Percentiles rank a stretch among this genome's conserved stretches.
Evolutionary conservation across 2,888 invertebrate genomes (phyloP).

Genomic region (Coelogynopora nodosa): DNA sequence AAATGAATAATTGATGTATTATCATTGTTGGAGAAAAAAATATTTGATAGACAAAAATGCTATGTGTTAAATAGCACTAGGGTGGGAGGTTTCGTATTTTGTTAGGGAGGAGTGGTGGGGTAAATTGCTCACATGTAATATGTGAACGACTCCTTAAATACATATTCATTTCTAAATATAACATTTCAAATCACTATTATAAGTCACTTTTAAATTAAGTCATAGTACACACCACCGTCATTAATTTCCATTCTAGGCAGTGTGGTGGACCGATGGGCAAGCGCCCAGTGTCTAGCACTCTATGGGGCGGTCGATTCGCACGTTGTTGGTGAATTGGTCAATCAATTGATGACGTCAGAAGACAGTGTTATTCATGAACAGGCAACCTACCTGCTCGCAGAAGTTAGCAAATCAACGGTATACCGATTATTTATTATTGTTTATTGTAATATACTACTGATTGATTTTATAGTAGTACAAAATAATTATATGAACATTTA

Average conservation of each 20-base stretch:
- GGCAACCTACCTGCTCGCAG: conserved; percentile 55
- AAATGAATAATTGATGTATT: no score
- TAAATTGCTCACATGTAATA: no score
- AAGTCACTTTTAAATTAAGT: not conserved
- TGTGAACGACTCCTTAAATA: no score
- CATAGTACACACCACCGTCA: not conserved
- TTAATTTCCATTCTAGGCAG: conserved; percentile 51
- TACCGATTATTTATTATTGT: not conserved
- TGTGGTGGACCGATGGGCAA: conserved; percentile 59
- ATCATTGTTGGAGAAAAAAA: no score
- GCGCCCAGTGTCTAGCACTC: conserved; percentile 59
- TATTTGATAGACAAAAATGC: no score
- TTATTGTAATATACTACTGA: no score
- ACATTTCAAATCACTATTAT: conserved; percentile 1
- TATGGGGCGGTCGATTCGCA: conserved; percentile 58
- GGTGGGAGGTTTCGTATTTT: no score
- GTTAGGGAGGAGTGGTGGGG: no score
- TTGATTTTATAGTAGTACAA: no score
- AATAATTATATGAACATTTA: no score
- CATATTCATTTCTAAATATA: no score
- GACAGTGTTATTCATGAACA: conserved; percentile 57
- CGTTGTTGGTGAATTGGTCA: conserved; percentile 58
- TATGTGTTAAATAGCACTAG: no score
- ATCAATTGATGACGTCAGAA: conserved; percentile 56
- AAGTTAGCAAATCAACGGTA: conserved; percentile 51